These are phyloP conservation scores for Pocillopora grandis DNA, from an alignment of 92 coral and sea anemone genomes.

Conservation along the genomic window DNA sequence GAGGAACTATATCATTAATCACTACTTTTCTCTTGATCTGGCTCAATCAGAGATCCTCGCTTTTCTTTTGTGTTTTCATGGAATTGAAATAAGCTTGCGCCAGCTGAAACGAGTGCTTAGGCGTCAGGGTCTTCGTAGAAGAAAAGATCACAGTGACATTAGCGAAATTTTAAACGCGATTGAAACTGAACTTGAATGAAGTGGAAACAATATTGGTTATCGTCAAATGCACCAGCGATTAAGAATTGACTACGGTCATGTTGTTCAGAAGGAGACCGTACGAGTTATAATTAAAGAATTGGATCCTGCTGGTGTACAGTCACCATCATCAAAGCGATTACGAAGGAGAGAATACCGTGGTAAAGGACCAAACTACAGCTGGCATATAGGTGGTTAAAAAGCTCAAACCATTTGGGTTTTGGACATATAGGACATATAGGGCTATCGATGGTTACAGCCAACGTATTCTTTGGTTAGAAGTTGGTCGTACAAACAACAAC, in stretches of 20 bases:
- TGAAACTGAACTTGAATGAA: slow-evolving; percentile 17
- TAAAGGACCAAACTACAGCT: too few species aligned
- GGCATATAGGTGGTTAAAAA: too few species aligned
- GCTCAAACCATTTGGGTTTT: too few species aligned
- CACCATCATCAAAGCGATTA: neutral
- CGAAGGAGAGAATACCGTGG: too few species aligned
- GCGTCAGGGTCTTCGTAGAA: slow-evolving; percentile 8
- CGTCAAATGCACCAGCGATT: slow-evolving; percentile 24
- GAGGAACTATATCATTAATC: slow-evolving; percentile 30
- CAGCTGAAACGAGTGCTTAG: too few species aligned
- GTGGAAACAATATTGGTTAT: slow-evolving; percentile 3
- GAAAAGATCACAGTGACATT: slow-evolving; percentile 31
- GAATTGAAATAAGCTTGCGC: neutral
- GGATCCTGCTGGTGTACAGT: slow-evolving; percentile 37
- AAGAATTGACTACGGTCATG: slow-evolving; percentile 12
- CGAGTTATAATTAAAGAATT: slow-evolving; percentile 31
- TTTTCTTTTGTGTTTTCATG: slow-evolving; percentile 29
- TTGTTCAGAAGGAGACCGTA: slow-evolving; percentile 20
- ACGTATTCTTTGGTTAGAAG: too few species aligned
- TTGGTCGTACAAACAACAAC: too few species aligned
- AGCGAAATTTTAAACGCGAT: neutral
- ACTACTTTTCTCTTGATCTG: slow-evolving; percentile 20
- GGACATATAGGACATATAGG: too few species aligned
- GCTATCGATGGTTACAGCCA: too few species aligned
- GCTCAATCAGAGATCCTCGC: slow-evolving; percentile 34